phyloP scores from a whole-genome alignment of 2,888 invertebrate species.

The Sarcophaga subvicina region DNA sequence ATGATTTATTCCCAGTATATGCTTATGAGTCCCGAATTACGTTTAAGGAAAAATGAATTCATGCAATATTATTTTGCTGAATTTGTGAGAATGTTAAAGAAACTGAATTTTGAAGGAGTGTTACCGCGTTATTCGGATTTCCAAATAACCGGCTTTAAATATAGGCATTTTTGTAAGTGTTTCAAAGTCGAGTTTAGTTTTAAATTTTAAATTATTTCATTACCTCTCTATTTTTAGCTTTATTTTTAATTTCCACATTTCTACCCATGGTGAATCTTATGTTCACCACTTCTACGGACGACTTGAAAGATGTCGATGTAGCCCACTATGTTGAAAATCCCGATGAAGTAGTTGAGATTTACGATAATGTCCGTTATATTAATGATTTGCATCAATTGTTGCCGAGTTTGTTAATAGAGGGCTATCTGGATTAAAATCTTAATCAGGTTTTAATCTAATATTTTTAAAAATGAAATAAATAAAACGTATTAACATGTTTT shows the following conservation, averaged over 20 bases:
- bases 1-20: conserved; percentile 73
- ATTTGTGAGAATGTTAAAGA: conserved; percentile 71
- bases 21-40: conserved; percentile 71
- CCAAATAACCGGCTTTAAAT: conserved; percentile 56
- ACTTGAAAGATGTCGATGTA: conserved; percentile 47
- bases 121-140: conserved; percentile 72
- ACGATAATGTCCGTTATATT: conserved; percentile 29
- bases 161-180: conserved; percentile 60
- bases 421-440: conserved; percentile 60
- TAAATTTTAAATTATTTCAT: background rate
- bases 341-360: background rate
- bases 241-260: conserved; percentile 53
- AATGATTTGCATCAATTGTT: conserved; percentile 42
- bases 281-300: conserved; percentile 9
- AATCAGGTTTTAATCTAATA: background rate
- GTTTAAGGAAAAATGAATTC: conserved; percentile 71
- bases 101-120: conserved; percentile 70
- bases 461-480: too few relatives aligned
- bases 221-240: conserved; percentile 43
- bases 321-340: conserved; percentile 40
- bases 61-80: conserved; percentile 72
- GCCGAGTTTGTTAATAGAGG: conserved; percentile 51
- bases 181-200: background rate
- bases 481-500: too few relatives aligned
- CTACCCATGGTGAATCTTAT: conserved; percentile 43